Evolutionary conservation across 2,113 vertebrate genomes (phyloP).

Genomic region (Archocentrus centrarchus): DNA sequence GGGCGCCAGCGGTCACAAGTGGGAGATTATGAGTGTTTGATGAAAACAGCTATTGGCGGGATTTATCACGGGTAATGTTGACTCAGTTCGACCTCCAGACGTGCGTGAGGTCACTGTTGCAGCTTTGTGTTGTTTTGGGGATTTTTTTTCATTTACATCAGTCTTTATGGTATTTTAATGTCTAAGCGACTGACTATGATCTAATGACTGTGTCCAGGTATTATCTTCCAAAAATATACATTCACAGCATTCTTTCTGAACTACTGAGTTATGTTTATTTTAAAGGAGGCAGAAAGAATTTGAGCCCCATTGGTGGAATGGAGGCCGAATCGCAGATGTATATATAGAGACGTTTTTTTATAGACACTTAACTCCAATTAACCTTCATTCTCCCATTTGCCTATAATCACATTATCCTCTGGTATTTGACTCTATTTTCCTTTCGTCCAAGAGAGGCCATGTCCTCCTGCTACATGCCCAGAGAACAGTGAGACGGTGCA

Average conservation of each 20-base stretch:
- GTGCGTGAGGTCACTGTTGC: neutral
- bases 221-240: constrained; percentile 68
- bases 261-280: constrained; percentile 65
- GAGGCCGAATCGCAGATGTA: constrained; percentile 26
- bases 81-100: constrained; percentile 33
- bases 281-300: constrained; percentile 45
- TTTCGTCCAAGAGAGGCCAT: constrained; percentile 48
- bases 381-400: constrained; percentile 68
- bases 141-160: constrained; percentile 4
- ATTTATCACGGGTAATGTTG: constrained; percentile 12
- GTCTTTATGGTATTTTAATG: constrained; percentile 28
- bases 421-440: constrained; percentile 68
- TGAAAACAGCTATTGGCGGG: constrained; percentile 31
- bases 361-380: constrained; percentile 79
- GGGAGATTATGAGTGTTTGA: constrained; percentile 54
- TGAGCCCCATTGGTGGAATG: constrained; percentile 23
- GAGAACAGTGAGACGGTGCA: constrained; percentile 14
- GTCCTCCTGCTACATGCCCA: constrained; percentile 49
- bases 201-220: constrained; percentile 57
- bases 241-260: constrained; percentile 49
- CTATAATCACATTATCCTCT: constrained; percentile 78
- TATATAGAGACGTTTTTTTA: constrained; percentile 44
- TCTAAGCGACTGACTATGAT: constrained; percentile 36
- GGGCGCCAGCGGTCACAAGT: neutral
- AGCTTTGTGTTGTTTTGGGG: constrained; percentile 10